Percentiles rank a stretch among this genome's conserved stretches.
These are phyloP conservation scores for Lycocerus yunnanus DNA, from an alignment of 2,888 invertebrate genomes.

Conservation along the genomic window DNA sequence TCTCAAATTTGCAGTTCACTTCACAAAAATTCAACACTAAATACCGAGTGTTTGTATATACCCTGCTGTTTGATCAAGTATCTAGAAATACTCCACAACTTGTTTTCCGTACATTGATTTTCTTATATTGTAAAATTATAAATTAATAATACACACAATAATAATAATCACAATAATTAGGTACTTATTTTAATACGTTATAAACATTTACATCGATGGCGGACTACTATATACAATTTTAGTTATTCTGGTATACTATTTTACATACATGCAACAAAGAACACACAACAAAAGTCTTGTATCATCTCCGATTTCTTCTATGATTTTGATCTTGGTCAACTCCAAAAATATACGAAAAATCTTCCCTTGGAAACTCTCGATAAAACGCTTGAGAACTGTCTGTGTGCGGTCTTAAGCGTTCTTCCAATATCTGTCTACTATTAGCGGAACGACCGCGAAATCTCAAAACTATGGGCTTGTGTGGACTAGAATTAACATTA, in stretches of 20 bases:
- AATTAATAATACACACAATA: constrained; percentile 4
- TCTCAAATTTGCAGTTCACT: neutral
- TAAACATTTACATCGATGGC: constrained; percentile 1
- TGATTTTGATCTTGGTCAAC: constrained; percentile 33
- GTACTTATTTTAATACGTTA: constrained; percentile 1
- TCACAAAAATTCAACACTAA: neutral
- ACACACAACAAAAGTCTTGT: constrained; percentile 8
- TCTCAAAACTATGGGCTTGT: constrained; percentile 48
- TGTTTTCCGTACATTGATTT: neutral
- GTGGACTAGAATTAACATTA: constrained; percentile 40
- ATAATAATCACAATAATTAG: constrained; percentile 2
- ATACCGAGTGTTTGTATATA: neutral
- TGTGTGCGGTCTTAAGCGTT: constrained; percentile 23
- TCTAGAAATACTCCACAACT: neutral
- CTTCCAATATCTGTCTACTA: constrained; percentile 14
- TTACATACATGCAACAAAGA: constrained; percentile 20
- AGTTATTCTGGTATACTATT: constrained; percentile 10
- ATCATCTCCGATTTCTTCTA: constrained; percentile 25
- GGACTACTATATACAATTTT: constrained; percentile 16
- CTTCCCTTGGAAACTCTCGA: constrained; percentile 45
- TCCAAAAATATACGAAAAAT: constrained; percentile 48
- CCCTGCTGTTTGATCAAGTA: neutral
- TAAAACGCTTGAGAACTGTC: constrained; percentile 38
- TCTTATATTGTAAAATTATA: neutral
- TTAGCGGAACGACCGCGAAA: constrained; percentile 44